Evolutionary conservation across 1,140 invertebrate genomes (phyloP).

Genomic region (Drosophila pseudoananassae): DNA sequence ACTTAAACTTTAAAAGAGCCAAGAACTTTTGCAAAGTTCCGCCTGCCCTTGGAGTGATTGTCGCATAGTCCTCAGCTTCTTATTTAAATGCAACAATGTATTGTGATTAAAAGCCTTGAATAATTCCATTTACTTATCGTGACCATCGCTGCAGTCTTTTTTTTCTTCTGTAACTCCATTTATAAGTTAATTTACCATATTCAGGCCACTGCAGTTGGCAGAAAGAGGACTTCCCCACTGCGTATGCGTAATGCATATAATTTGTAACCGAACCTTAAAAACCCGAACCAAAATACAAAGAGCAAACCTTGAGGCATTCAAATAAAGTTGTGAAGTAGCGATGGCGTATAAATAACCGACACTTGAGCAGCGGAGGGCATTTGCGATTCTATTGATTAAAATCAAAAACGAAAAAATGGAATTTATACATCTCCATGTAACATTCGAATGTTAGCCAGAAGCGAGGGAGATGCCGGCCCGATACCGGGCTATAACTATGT

Average conservation of each 20-base stretch:
- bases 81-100: neutral
- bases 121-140: slow-evolving; percentile 15
- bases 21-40: neutral
- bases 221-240: slow-evolving; percentile 36
- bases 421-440: slow-evolving; percentile 52
- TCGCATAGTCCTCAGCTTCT: too few relatives aligned
- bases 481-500: slow-evolving; percentile 71
- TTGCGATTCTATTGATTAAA: slow-evolving; percentile 56
- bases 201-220: neutral
- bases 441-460: slow-evolving; percentile 52
- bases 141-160: neutral
- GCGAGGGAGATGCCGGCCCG: slow-evolving; percentile 42
- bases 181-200: slow-evolving; percentile 72
- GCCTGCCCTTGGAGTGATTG: too few relatives aligned
- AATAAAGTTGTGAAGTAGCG: slow-evolving; percentile 82
- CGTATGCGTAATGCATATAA: slow-evolving; percentile 80
- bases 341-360: slow-evolving; percentile 74
- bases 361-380: slow-evolving; percentile 48
- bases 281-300: slow-evolving; percentile 5
- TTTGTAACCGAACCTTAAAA: slow-evolving; percentile 44
- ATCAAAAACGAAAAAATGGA: slow-evolving; percentile 57
- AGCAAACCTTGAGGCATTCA: slow-evolving; percentile 50
- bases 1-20: too few relatives aligned
- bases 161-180: slow-evolving; percentile 3
- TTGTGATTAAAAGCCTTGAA: slow-evolving; percentile 14